These are phyloP conservation scores for Melospiza georgiana DNA, from an alignment of 2,113 vertebrate genomes.

Conservation along the genomic window DNA sequence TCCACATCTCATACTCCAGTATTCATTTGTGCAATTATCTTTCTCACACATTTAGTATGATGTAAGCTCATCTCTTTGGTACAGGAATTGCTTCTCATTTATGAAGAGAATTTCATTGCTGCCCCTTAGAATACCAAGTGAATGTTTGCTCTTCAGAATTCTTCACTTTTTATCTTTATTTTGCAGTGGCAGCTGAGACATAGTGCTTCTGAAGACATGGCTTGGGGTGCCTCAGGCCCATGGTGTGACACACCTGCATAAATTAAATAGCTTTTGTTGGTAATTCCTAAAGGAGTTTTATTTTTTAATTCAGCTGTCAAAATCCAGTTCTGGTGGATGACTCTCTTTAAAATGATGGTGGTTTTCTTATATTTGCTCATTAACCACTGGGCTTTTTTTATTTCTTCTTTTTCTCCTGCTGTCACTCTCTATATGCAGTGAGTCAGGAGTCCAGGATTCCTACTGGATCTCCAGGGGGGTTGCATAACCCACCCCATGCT, in stretches of 20 bases:
- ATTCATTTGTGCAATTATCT: not conserved
- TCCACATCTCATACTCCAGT: not conserved
- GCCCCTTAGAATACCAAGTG: not conserved
- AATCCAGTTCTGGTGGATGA: not conserved
- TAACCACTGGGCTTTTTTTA: not conserved
- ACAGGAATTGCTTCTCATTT: not conserved
- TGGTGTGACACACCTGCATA: not conserved
- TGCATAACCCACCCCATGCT: rapidly evolving
- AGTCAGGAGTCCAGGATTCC: not conserved
- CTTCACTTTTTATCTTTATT: not conserved
- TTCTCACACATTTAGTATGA: not conserved
- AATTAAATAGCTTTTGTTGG: not conserved
- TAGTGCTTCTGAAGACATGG: not conserved
- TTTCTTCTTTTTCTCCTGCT: not conserved
- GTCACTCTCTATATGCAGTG: not conserved
- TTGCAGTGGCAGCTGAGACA: not conserved
- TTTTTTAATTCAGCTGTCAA: conserved; percentile 4
- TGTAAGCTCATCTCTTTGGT: not conserved
- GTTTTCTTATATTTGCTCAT: not conserved
- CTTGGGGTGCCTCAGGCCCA: not conserved
- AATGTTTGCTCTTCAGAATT: not conserved
- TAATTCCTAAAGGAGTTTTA: not conserved
- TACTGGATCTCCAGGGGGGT: not conserved
- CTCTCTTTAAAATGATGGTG: not conserved
- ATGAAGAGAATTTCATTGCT: not conserved